phyloP scores from a whole-genome alignment of 1,140 invertebrate species.

The Sitobion miscanthi region DNA sequence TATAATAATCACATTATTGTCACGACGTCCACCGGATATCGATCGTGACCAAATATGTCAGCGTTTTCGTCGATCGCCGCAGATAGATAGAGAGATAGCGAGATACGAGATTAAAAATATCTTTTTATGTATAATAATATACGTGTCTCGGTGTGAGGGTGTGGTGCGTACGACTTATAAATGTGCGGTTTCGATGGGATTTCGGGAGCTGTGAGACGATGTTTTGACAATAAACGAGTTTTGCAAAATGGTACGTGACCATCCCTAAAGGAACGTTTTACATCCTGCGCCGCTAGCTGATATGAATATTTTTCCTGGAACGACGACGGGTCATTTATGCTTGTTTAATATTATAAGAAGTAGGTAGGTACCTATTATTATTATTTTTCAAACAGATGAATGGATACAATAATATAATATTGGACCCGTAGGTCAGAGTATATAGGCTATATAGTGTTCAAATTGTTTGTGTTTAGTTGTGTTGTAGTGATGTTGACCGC shows the following conservation, averaged over 20 bases:
- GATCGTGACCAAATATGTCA: conserved; percentile 41
- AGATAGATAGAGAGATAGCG: no score
- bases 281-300: neutral
- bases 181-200: conserved; percentile 25
- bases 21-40: conserved; percentile 37
- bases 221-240: conserved; percentile 50
- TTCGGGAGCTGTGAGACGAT: conserved; percentile 44
- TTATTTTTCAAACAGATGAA: neutral
- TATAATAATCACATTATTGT: neutral
- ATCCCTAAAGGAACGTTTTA: conserved; percentile 26
- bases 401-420: neutral
- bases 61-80: neutral
- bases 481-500: neutral
- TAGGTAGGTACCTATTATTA: neutral
- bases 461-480: neutral
- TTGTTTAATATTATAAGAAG: neutral
- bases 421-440: neutral
- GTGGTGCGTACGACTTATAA: neutral
- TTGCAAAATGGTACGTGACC: conserved; percentile 29
- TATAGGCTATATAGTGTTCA: neutral
- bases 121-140: neutral
- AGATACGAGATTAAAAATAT: neutral
- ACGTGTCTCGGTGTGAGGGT: neutral
- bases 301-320: neutral
- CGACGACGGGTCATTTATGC: neutral